A percentile compares a stretch with the other conserved stretches of the same genome.
phyloP scores from a whole-genome alignment of 2,797 vertebrate genomes.

The Lepidocolaptes lacrymiger region DNA sequence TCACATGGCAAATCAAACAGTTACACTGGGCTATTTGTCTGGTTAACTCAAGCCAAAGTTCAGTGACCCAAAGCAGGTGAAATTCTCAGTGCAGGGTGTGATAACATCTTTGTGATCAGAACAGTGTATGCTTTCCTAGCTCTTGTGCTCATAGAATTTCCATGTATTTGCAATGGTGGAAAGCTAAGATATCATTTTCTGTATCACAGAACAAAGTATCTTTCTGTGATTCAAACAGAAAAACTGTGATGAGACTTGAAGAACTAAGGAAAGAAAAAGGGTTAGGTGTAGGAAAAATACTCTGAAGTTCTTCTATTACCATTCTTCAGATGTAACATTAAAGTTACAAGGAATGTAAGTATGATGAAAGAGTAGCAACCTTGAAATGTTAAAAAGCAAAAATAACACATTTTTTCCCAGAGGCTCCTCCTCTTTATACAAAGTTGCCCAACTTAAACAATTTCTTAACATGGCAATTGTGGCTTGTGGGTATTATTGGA shows the following conservation, averaged over 20 bases:
- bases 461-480: not conserved
- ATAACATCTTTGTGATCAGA: constrained; percentile 23
- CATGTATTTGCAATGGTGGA: not conserved
- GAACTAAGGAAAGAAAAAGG: not conserved
- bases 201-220: not conserved
- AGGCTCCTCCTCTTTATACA: not conserved
- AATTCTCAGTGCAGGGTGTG: not conserved
- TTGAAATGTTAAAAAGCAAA: not conserved
- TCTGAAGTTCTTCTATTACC: not conserved
- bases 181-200: not conserved
- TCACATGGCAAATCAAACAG: not conserved
- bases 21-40: not conserved
- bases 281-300: not conserved
- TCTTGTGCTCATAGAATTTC: not conserved
- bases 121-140: not conserved
- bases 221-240: not conserved
- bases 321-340: not conserved
- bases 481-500: not conserved
- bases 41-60: not conserved
- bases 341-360: not conserved
- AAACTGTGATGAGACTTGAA: not conserved
- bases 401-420: not conserved
- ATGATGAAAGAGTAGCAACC: not conserved
- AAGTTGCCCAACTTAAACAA: not conserved
- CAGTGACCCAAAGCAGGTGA: constrained; percentile 28